Evolutionary conservation across 2,113 vertebrate genomes (phyloP).

Genomic region (Anhinga rufa): DNA sequence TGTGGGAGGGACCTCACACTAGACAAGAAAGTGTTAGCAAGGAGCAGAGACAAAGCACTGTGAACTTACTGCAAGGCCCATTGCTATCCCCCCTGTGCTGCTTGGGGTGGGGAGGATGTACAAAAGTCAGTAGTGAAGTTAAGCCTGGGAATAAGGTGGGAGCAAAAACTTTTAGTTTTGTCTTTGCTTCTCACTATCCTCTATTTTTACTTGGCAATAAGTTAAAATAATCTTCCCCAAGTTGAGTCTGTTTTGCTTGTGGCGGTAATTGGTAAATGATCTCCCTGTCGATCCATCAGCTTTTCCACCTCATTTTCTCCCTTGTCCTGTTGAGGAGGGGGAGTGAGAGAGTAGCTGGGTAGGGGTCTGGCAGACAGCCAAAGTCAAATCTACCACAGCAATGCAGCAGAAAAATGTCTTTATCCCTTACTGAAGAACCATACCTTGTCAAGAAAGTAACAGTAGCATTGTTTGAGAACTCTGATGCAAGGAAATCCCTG

Average conservation of each 20-base stretch:
- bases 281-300: not conserved
- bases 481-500: not conserved
- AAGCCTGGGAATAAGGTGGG: not conserved
- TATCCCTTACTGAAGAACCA: not conserved
- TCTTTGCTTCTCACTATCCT: not conserved
- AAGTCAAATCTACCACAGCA: not conserved
- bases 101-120: fast-evolving
- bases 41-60: not conserved
- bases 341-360: not conserved
- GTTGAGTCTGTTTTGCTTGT: not conserved
- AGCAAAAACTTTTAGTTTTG: not conserved
- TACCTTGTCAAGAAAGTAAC: not conserved
- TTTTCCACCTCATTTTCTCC: not conserved
- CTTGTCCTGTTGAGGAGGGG: not conserved
- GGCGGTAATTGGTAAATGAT: not conserved
- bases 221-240: not conserved
- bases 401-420: not conserved
- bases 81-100: not conserved
- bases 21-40: not conserved
- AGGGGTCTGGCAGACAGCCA: not conserved
- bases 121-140: not conserved
- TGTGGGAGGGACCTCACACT: not conserved
- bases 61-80: not conserved
- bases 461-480: not conserved
- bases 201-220: not conserved